Conservation (phyloP, 2,888 invertebrate species). For the Zootermopsis nevadensis region DNA sequence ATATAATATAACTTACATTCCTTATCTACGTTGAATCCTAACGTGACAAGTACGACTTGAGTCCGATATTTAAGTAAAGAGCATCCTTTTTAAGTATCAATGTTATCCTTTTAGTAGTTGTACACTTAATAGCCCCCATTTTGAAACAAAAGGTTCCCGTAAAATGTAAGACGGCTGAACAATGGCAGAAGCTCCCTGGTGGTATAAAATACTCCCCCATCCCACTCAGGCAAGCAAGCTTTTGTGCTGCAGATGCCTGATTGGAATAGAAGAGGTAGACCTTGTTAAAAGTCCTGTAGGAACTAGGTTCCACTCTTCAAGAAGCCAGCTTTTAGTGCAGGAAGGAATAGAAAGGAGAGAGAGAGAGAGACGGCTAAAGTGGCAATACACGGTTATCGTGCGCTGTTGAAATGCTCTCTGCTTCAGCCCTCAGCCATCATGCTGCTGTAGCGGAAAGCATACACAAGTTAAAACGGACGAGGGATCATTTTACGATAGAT, state of each 20-base stretch:
- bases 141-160: conserved; percentile 19
- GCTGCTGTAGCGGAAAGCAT: conserved; percentile 15
- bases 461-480: conserved; percentile 6
- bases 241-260: conserved; percentile 18
- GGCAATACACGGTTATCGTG: conserved; percentile 25
- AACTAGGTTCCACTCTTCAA: neutral
- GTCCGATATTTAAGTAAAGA: neutral
- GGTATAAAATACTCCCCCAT: conserved; percentile 31
- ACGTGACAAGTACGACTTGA: neutral
- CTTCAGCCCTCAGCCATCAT: neutral
- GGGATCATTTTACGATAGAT: conserved; percentile 9
- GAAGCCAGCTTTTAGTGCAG: conserved; percentile 29
- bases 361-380: conserved; percentile 23
- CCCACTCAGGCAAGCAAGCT: conserved; percentile 9
- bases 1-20: neutral
- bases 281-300: conserved; percentile 30
- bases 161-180: conserved; percentile 25
- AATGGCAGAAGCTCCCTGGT: conserved; percentile 13
- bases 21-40: conserved; percentile 12
- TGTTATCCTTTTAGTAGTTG: conserved; percentile 28
- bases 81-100: neutral
- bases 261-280: conserved; percentile 28
- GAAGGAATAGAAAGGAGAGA: neutral
- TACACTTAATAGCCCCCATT: conserved; percentile 29
- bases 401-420: neutral